Base-by-base conservation (phyloP, 2,888 invertebrate species). In the Quadriops clusia region DNA sequence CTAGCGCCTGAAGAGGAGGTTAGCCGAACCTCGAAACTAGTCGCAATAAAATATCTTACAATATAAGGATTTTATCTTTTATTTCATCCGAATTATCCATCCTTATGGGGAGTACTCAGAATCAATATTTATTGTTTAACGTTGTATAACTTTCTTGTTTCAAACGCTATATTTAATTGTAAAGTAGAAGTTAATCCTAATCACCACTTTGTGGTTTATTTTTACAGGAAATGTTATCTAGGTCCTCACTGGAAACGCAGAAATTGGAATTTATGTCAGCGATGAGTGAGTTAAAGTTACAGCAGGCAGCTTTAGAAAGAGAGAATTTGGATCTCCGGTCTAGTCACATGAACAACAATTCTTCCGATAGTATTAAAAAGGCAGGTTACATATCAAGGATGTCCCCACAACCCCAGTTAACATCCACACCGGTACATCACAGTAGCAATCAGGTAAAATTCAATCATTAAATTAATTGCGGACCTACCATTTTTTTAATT, bases 231-330 rank as follows among this genome's bases (percentile, higher is more conserved):
- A 74, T 90, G 65, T 64, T 91, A 30, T 80, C 83, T 30, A 71
- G 89, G 32, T 89, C 91, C 11, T 81, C 89, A 3, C 61, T 94
- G 38, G 94, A 95, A 66, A 91, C 91, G 0, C 91, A 93, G 62
- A 93, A 94, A 61, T 63, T 95, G 48, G 94, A 95, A 61, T 65
- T 97, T 41, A 70, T 95, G 65, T 86, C 89, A 21, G 89, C 94
- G 45, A 70, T 97, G 44, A 90, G 93, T 37, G 91, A 90, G 56
- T 70, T 95, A 44, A 87, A 94, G 50, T 65, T 93, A 37, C 81
- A 85, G 43, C 77, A 84, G 41, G 80, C 85, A 4, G 77, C 83
- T 17, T 67, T 90, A 28, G 94, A 95, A 55, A 74, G 86, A 34
- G 93, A 94, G 44, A 82, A 89, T 49, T 54, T 81, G 30, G 85